phyloP scores from a whole-genome alignment of 2,888 invertebrate genomes.

The Thymelicus lineola region DNA sequence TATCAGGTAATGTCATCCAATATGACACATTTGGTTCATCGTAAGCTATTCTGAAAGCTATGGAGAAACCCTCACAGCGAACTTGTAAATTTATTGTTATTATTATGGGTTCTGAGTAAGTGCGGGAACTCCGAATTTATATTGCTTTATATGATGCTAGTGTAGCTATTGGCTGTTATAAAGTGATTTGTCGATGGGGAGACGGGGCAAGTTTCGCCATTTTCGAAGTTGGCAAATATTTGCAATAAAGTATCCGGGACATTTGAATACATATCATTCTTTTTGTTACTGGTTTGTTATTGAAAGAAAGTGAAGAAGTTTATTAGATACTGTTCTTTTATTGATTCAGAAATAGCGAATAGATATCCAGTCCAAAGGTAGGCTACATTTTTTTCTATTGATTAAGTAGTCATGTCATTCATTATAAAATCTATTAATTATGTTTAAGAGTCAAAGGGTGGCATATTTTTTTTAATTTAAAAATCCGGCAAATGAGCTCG shows the following conservation, averaged over 20 bases:
- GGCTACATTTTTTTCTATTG: no score
- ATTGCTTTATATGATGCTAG: constrained; percentile 69
- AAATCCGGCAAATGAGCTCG: no score
- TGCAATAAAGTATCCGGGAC: constrained; percentile 31
- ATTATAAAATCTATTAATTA: no score
- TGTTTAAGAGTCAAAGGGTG: no score
- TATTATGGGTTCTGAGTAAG: constrained; percentile 72
- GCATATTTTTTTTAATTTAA: no score
- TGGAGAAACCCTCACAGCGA: constrained; percentile 46
- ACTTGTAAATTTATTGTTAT: constrained; percentile 74
- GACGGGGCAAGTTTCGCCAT: constrained; percentile 50
- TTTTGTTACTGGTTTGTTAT: constrained; percentile 7
- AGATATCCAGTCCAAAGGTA: no score
- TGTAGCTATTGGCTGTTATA: constrained; percentile 60
- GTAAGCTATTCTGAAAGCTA: constrained; percentile 49
- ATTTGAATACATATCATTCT: constrained; percentile 27
- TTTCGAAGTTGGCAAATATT: constrained; percentile 48
- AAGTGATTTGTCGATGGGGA: constrained; percentile 70
- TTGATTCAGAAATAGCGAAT: neutral
- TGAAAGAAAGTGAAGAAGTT: constrained; percentile 11
- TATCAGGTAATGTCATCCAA: constrained; percentile 45
- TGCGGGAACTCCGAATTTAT: constrained; percentile 61
- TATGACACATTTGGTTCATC: constrained; percentile 45
- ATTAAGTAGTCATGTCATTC: no score
- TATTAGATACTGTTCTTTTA: neutral